Evolutionary conservation across 2,797 vertebrate genomes (phyloP).

Genomic region (Sphenopsis melanotis): DNA sequence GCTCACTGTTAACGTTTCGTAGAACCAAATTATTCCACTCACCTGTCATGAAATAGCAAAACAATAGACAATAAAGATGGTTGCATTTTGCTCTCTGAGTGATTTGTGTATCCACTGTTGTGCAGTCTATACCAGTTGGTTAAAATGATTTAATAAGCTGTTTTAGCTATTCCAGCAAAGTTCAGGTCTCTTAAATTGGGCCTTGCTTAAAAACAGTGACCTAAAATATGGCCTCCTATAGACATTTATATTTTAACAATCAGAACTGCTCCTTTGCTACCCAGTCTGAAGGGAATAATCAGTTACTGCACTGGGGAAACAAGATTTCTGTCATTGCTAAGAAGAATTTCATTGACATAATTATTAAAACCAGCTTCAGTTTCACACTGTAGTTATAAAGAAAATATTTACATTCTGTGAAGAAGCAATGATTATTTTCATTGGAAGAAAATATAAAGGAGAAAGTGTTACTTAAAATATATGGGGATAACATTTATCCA

Average conservation of each 20-base stretch:
- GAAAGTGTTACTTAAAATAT: constrained; percentile 15
- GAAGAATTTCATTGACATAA: constrained; percentile 36
- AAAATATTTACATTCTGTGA: constrained; percentile 36
- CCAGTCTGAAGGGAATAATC: background rate
- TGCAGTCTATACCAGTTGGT: background rate
- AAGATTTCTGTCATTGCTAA: constrained; percentile 26
- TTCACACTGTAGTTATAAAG: constrained; percentile 9
- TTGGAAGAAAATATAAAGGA: constrained; percentile 9
- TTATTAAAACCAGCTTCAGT: constrained; percentile 14
- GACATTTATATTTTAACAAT: background rate
- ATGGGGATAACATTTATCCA: background rate
- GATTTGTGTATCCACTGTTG: background rate
- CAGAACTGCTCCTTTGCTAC: background rate
- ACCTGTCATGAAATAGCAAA: background rate
- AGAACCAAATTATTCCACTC: background rate
- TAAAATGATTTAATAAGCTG: background rate
- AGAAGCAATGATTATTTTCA: background rate
- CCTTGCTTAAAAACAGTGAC: accelerated
- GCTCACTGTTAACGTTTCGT: accelerated
- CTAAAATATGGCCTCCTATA: background rate
- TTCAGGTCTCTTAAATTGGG: background rate
- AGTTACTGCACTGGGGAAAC: background rate
- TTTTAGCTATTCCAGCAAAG: background rate
- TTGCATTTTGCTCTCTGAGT: background rate
- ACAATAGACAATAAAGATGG: background rate